A percentile compares a stretch with the other conserved stretches of the same genome.
Conservation (phyloP, 2,113 vertebrate species). For the Calypte anna region DNA sequence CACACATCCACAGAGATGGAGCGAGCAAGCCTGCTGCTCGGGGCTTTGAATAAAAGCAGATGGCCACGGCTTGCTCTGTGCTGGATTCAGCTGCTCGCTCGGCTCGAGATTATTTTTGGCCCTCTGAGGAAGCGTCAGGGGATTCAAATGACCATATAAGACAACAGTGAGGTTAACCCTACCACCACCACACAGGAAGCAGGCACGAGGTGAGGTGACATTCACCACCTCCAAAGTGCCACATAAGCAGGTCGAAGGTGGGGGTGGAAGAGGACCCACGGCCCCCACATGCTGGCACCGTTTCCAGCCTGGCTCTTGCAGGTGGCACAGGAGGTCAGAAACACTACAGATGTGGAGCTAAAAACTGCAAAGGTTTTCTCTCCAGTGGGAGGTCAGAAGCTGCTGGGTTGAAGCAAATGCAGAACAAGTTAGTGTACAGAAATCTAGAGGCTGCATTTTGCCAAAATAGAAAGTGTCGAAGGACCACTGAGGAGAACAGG, state of each 20-base stretch:
- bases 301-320: background rate
- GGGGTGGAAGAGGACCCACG: background rate
- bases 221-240: slow-evolving; percentile 15
- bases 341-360: background rate
- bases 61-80: slow-evolving; percentile 67
- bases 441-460: background rate
- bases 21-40: slow-evolving; percentile 14
- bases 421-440: background rate
- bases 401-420: background rate
- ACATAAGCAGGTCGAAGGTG: background rate
- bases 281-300: fast-evolving
- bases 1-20: background rate
- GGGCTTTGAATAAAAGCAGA: slow-evolving; percentile 78
- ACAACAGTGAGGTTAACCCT: slow-evolving; percentile 82
- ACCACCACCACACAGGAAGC: slow-evolving; percentile 56
- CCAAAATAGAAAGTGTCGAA: background rate
- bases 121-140: slow-evolving; percentile 82
- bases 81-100: slow-evolving; percentile 85
- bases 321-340: background rate
- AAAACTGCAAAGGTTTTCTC: background rate
- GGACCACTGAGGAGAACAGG: background rate
- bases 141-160: slow-evolving; percentile 93
- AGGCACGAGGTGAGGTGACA: slow-evolving; percentile 62
- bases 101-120: slow-evolving; percentile 90
- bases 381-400: background rate